Percentiles rank a stretch among this genome's conserved stretches.
These are phyloP conservation scores for Aphaenogaster ashmeadi DNA, from an alignment of 1,140 invertebrate species.

Conservation along the genomic window DNA sequence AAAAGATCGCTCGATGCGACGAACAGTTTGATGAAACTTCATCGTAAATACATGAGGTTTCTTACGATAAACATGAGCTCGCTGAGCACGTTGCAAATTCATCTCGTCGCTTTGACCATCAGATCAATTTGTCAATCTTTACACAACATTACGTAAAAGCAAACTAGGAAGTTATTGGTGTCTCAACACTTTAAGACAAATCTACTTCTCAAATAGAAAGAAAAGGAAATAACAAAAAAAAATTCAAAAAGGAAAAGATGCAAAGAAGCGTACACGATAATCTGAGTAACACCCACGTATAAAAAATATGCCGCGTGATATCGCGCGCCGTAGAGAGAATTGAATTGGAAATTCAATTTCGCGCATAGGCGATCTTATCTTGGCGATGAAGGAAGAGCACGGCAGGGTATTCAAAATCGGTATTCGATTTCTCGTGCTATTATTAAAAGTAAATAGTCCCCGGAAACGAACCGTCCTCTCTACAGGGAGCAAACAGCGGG, in stretches of 20 bases:
- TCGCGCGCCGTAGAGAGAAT: constrained; percentile 33
- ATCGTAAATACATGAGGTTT: constrained; percentile 22
- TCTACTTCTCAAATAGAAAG: neutral
- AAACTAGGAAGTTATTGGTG: neutral
- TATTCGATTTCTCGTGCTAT: constrained; percentile 53
- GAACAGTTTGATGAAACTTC: constrained; percentile 21
- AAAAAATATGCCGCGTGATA: constrained; percentile 27
- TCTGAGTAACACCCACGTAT: neutral
- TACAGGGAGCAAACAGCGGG: constrained; percentile 27
- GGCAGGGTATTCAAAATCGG: constrained; percentile 50
- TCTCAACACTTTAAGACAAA: neutral
- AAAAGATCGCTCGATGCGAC: constrained; percentile 17
- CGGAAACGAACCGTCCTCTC: constrained; percentile 54
- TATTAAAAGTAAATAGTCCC: constrained; percentile 59
- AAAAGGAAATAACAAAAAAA: neutral
- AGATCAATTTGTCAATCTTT: neutral
- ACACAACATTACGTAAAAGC: neutral
- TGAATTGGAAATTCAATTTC: constrained; percentile 61
- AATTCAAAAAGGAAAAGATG: neutral
- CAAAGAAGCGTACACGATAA: neutral
- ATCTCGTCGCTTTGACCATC: neutral
- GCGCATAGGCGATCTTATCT: constrained; percentile 56
- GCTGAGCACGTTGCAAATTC: neutral
- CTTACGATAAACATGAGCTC: constrained; percentile 25
- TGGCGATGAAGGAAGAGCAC: constrained; percentile 16